Evolutionary conservation across 2,797 vertebrate genomes (phyloP).

Genomic region (Halcyon badia): DNA sequence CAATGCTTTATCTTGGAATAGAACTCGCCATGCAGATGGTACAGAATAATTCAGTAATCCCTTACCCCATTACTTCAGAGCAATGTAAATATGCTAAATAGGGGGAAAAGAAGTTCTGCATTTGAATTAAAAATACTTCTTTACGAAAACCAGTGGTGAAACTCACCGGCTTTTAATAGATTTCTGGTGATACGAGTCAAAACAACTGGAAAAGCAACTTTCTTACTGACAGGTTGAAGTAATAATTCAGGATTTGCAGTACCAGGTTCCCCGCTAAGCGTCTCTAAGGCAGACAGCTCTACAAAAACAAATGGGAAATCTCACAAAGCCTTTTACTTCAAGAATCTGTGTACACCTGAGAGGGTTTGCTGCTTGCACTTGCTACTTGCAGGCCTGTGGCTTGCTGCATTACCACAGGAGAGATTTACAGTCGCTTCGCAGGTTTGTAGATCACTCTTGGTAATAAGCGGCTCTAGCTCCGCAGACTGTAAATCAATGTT

Average conservation of each 20-base stretch:
- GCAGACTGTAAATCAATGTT: conserved; percentile 42
- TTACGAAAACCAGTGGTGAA: background rate
- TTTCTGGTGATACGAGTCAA: background rate
- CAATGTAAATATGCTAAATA: background rate
- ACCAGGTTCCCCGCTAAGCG: background rate
- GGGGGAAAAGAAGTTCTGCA: rapidly evolving
- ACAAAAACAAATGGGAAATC: background rate
- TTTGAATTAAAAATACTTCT: background rate
- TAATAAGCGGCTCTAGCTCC: background rate
- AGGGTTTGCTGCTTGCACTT: background rate
- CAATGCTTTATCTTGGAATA: background rate
- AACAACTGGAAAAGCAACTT: background rate
- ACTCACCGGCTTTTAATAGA: background rate
- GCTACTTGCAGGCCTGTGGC: background rate
- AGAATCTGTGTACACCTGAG: background rate
- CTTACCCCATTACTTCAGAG: background rate
- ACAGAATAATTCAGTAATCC: background rate
- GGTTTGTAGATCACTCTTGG: background rate
- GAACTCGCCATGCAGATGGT: rapidly evolving
- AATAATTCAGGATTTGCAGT: background rate
- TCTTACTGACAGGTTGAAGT: background rate
- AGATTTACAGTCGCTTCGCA: background rate
- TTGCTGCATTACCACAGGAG: background rate
- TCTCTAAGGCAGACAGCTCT: background rate
- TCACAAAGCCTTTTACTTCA: background rate